Evolutionary conservation across 2,888 invertebrate species (phyloP).

Genomic region (Diplolepis rosae): DNA sequence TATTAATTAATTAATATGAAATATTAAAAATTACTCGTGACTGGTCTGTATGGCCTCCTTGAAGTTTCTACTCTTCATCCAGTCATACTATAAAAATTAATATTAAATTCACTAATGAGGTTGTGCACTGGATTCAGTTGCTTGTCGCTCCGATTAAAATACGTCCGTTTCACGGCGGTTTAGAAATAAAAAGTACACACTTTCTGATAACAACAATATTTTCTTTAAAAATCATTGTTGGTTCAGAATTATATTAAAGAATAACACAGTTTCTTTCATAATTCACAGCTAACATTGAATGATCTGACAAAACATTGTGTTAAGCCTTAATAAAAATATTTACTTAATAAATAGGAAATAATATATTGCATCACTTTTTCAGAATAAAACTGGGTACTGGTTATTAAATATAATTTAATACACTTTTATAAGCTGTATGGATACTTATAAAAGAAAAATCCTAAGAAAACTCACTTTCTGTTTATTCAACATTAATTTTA

Average conservation of each 20-base stretch:
- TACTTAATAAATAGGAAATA: not conserved
- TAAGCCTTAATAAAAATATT: not conserved
- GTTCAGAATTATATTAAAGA: constrained; percentile 20
- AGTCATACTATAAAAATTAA: constrained; percentile 85
- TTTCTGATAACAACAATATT: constrained; percentile 31
- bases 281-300: constrained; percentile 67
- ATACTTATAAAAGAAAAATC: not conserved
- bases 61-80: constrained; percentile 98
- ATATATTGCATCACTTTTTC: not conserved
- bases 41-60: constrained; percentile 92
- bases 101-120: constrained; percentile 65
- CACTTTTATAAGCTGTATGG: not conserved
- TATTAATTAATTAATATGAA: constrained; percentile 58
- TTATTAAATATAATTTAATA: not conserved
- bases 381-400: too few relatives aligned
- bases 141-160: constrained; percentile 41
- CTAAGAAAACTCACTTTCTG: too few relatives aligned
- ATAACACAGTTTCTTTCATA: constrained; percentile 37
- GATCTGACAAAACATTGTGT: constrained; percentile 67
- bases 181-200: constrained; percentile 42
- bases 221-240: constrained; percentile 30
- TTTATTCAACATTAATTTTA: not conserved
- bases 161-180: constrained; percentile 2
- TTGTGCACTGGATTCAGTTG: constrained; percentile 23
- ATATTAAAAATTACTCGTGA: constrained; percentile 81